Percentiles rank a stretch among this genome's conserved stretches.
Conservation (phyloP, 2,888 invertebrate genomes). For the Esperia sulphurella region DNA sequence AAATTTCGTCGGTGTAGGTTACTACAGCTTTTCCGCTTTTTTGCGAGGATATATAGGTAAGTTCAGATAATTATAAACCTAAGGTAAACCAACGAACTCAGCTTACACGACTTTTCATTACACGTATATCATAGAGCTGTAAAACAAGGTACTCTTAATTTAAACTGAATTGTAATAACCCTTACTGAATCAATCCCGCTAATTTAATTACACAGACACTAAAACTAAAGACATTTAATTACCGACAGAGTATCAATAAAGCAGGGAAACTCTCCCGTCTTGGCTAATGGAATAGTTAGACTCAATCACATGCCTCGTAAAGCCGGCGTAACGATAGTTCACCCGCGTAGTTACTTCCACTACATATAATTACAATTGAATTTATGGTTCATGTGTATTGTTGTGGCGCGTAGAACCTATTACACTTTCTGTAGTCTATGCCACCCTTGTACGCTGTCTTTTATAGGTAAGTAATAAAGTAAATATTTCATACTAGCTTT, state of each 20-base stretch:
- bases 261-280: constrained; percentile 13
- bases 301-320: constrained; percentile 23
- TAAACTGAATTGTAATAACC: too few relatives aligned
- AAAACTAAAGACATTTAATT: constrained; percentile 7
- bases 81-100: too few relatives aligned
- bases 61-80: too few relatives aligned
- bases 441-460: too few relatives aligned
- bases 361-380: constrained; percentile 76
- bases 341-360: constrained; percentile 62
- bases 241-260: constrained; percentile 27
- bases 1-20: too few relatives aligned
- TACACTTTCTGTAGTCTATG: not conserved
- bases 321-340: constrained; percentile 38
- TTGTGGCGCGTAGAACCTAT: constrained; percentile 9
- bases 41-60: too few relatives aligned
- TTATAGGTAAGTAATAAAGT: too few relatives aligned
- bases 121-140: too few relatives aligned
- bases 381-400: constrained; percentile 46
- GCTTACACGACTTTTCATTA: too few relatives aligned
- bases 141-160: too few relatives aligned
- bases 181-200: not conserved
- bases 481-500: too few relatives aligned
- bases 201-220: not conserved
- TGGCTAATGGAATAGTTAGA: constrained; percentile 33
- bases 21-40: too few relatives aligned